Percentiles rank a stretch among this genome's conserved stretches.
Evolutionary conservation across 2,113 vertebrate species (phyloP).

Genomic region (Petroica traversi): DNA sequence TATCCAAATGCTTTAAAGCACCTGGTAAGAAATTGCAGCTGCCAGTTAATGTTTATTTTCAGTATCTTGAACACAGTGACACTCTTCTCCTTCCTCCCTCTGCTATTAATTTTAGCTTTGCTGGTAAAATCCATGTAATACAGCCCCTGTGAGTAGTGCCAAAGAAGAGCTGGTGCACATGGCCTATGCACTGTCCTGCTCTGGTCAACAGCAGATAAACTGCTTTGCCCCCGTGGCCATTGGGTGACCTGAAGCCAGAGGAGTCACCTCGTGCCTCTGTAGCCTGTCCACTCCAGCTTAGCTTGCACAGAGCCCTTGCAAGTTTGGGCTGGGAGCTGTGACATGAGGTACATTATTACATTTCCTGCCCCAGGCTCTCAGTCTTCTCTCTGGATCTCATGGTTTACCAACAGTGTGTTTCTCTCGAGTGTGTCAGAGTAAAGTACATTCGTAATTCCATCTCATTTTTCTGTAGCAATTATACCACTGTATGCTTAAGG

Average conservation of each 20-base stretch:
- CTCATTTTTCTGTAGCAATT: neutral
- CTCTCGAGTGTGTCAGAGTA: neutral
- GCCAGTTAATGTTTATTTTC: neutral
- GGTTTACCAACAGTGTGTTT: neutral
- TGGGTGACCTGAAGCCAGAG: neutral
- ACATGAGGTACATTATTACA: accelerated
- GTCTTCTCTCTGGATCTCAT: neutral
- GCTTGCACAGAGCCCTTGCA: neutral
- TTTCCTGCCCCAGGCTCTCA: neutral
- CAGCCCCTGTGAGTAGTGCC: neutral
- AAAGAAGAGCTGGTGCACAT: accelerated
- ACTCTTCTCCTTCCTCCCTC: neutral
- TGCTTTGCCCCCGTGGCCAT: accelerated
- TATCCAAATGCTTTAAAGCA: neutral
- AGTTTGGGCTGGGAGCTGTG: neutral
- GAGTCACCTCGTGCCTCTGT: neutral
- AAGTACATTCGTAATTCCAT: neutral
- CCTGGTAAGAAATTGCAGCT: neutral
- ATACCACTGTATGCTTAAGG: neutral
- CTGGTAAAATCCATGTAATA: neutral
- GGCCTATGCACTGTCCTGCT: accelerated
- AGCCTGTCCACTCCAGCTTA: neutral
- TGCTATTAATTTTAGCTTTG: neutral
- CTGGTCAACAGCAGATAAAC: neutral
- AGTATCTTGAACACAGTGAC: neutral